phyloP scores from a whole-genome alignment of 2,113 vertebrate species.

The Nicator chloris region DNA sequence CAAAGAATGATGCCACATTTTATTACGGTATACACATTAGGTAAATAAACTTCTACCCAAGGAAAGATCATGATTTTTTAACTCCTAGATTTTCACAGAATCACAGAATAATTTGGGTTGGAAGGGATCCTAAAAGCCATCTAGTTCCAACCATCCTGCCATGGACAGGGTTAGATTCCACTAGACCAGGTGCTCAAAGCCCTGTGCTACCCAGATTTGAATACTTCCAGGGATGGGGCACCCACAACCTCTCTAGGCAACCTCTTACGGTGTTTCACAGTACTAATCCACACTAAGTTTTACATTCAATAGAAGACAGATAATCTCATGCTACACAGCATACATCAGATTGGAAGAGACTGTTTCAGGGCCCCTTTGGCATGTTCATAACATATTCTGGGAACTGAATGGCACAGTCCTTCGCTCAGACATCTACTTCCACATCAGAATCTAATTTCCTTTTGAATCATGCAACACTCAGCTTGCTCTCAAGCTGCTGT shows the following conservation, averaged over 20 bases:
- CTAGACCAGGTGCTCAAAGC: background rate
- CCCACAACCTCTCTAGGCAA: background rate
- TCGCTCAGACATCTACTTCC: background rate
- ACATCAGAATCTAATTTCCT: background rate
- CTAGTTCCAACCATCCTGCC: background rate
- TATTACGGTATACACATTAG: accelerated
- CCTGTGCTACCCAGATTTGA: background rate
- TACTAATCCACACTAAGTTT: background rate
- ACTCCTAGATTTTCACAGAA: background rate
- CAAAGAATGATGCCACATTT: background rate
- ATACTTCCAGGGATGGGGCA: background rate
- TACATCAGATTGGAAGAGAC: background rate
- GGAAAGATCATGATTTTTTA: background rate
- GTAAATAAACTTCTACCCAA: background rate
- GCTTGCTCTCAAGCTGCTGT: background rate
- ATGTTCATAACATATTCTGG: accelerated
- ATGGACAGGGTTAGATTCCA: background rate
- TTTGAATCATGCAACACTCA: background rate
- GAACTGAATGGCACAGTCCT: background rate
- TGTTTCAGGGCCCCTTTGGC: background rate
- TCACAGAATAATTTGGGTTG: background rate
- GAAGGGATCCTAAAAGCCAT: background rate
- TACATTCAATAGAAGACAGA: background rate
- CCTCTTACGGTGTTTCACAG: background rate
- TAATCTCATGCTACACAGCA: background rate